These are phyloP conservation scores for Zaprionus gabonicus DNA, from an alignment of 1,140 invertebrate species.

Conservation along the genomic window DNA sequence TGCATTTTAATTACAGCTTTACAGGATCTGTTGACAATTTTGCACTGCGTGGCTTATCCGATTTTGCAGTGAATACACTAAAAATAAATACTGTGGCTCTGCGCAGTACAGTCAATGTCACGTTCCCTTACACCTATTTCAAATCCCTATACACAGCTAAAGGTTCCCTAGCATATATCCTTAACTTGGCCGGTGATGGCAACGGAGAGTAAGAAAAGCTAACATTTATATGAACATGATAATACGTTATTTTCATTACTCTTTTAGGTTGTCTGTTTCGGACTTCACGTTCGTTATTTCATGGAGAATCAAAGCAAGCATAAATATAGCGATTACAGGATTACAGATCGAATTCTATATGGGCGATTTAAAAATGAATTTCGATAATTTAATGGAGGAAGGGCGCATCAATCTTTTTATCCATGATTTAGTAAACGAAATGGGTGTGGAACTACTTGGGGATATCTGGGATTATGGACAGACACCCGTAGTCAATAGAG, in stretches of 20 bases:
- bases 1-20: conserved; percentile 45
- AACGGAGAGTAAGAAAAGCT: conserved; percentile 64
- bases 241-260: background rate
- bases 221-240: background rate
- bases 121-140: conserved; percentile 60
- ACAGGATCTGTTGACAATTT: conserved; percentile 70
- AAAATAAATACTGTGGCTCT: conserved; percentile 35
- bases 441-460: conserved; percentile 70
- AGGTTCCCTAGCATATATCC: conserved; percentile 70
- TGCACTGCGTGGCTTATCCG: conserved; percentile 63
- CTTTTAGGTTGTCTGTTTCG: conserved; percentile 42
- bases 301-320: conserved; percentile 49
- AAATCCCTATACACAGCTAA: conserved; percentile 75
- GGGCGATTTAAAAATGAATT: conserved; percentile 63
- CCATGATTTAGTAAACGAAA: conserved; percentile 67
- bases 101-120: conserved; percentile 60
- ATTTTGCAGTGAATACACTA: conserved; percentile 58
- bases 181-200: conserved; percentile 73
- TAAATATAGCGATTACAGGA: conserved; percentile 46
- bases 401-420: conserved; percentile 65
- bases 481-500: conserved; percentile 28
- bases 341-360: conserved; percentile 58
- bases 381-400: conserved; percentile 72
- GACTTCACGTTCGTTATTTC: conserved; percentile 54
- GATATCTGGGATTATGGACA: conserved; percentile 70